These are phyloP conservation scores for Lordiphosa collinella DNA, from an alignment of 1,140 invertebrate genomes.

Conservation along the genomic window DNA sequence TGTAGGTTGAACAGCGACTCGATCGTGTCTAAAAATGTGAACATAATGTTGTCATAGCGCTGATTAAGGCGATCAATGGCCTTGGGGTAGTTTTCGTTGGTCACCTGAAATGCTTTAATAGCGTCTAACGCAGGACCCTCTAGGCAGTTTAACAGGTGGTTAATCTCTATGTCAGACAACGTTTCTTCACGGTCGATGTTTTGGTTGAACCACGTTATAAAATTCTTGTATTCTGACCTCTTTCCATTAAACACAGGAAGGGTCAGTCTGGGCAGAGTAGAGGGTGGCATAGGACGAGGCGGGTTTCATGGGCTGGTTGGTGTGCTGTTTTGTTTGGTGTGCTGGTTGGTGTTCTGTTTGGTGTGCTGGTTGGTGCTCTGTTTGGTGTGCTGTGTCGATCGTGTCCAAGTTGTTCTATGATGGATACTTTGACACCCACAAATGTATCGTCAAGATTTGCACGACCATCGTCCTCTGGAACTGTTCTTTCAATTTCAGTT, in stretches of 20 bases:
- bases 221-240: too few relatives aligned
- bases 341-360: background rate
- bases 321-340: background rate
- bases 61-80: background rate
- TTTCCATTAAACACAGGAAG: background rate
- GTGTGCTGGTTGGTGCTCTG: background rate
- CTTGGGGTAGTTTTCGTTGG: background rate
- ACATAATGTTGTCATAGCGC: background rate
- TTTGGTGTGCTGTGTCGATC: too few relatives aligned
- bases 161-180: background rate
- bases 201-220: background rate
- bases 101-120: background rate
- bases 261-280: background rate
- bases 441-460: background rate
- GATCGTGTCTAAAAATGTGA: background rate
- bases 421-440: background rate
- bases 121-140: background rate
- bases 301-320: too few relatives aligned
- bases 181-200: background rate
- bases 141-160: background rate
- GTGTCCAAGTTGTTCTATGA: background rate
- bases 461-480: background rate
- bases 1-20: background rate
- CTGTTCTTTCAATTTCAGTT: background rate
- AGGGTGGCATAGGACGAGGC: too few relatives aligned